Evolutionary conservation across 2,113 vertebrate genomes (phyloP), one percentile per base, ranked within the genome.

Genomic region (Scalopus aquaticus): DNA sequence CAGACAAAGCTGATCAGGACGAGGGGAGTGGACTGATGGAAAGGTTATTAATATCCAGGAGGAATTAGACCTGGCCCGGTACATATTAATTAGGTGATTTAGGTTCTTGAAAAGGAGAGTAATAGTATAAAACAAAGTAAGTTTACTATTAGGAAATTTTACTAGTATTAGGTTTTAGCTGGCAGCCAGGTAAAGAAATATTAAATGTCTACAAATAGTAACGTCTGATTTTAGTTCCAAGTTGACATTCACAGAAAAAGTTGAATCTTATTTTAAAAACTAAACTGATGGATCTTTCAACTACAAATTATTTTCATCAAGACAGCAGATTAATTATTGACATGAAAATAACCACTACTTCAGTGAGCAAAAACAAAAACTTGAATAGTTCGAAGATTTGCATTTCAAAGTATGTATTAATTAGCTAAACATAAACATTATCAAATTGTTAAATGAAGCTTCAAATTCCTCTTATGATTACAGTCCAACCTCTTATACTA

Each of bases 221-320:
- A 96, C 97, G 97, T 98, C 98, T 98, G 97, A 97, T 88, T 98
- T 98, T 97, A 97, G 96, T 97, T 97, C 97, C 98, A 98, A 98
- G 97, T 93, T 97, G 95, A 98, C 97, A 97, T 97, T 93, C 87
- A 17, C 62, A 78, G 97, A 91, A 98, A 96, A 96, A 97, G 44
- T 51, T 89, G 67, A 95, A 49, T 96, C 91, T 97, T 97, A 92
- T 74, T 96, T 91, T 1, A 77, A 88, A 96, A 96, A 83, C 56
- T 82, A 39, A 93, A 73, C 69, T 92, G 39, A 83, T 65, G 37
- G 0, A 1, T 5, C 90, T 88, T 93, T 92, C 35, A 69, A 64
- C 0, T 73, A 93, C 80, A 93, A 58, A 19, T 92, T 51, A 73
- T 91, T 67, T 93, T 65, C 84, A 72, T 60, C 81, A 86, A 95